Evolutionary conservation across 1,140 invertebrate genomes (phyloP).

Genomic region (Agrypnia vestita): DNA sequence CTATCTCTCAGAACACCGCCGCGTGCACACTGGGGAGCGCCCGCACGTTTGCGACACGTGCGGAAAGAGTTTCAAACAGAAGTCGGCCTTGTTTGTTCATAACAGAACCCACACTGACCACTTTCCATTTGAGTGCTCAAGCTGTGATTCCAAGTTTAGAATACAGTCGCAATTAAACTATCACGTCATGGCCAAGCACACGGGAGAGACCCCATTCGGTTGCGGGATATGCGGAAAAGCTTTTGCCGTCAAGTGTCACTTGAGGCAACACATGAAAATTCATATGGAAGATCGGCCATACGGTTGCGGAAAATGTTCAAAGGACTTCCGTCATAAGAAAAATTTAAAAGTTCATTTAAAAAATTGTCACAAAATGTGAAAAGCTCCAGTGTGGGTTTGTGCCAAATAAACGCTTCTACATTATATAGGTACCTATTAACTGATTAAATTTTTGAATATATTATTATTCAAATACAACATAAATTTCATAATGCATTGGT

Average conservation of each 20-base stretch:
- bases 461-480: too few relatives aligned
- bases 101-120: slow-evolving; percentile 72
- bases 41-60: slow-evolving; percentile 76
- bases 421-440: neutral
- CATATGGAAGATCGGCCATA: slow-evolving; percentile 60
- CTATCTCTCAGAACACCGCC: slow-evolving; percentile 74
- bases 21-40: slow-evolving; percentile 79
- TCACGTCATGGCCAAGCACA: slow-evolving; percentile 76
- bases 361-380: slow-evolving; percentile 53
- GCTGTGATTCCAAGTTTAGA: slow-evolving; percentile 78
- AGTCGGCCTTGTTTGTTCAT: slow-evolving; percentile 68
- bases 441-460: too few relatives aligned
- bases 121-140: slow-evolving; percentile 75
- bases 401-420: neutral
- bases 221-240: slow-evolving; percentile 77
- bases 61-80: slow-evolving; percentile 69
- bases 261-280: slow-evolving; percentile 74
- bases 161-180: slow-evolving; percentile 74
- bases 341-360: slow-evolving; percentile 61
- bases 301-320: slow-evolving; percentile 59
- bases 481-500: too few relatives aligned
- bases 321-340: slow-evolving; percentile 61
- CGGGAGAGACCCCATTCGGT: slow-evolving; percentile 78
- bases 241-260: slow-evolving; percentile 76
- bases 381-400: neutral